Base-by-base conservation (phyloP, 2,113 vertebrate species). In the human region DNA sequence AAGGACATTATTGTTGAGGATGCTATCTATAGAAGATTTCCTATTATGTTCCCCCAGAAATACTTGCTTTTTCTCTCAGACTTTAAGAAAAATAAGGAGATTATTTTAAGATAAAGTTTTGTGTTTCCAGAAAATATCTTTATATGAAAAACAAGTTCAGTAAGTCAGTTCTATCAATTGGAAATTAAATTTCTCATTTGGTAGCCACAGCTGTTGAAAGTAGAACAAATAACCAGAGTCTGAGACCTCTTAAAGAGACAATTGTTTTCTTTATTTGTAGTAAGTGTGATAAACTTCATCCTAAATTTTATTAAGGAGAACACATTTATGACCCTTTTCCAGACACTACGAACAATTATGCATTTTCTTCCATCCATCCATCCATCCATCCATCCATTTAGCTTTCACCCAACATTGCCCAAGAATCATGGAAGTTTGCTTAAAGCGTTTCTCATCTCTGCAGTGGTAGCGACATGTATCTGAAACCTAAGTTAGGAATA, bases 1-100 rank as follows among this genome's bases (percentile, higher is more conserved):
- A 92, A 97, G 76, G 52, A 96, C 96, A 97, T 97, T 94, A 96
- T 93, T 97, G 25, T 97, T 72, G 12, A 97, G 59, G 66, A 84
- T 52, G 64, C 0, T 89, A 7, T 95, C 94, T 68, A 87, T 43
- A 64, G 43, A 94, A 59, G 40, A 93, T 27, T 13, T 61, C 25
- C 38, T 89, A 8, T 87, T 64, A 27, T 61, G 0, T 91, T 95
- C 84, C n/a, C 52, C 43, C 48, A 80, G 83, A 48, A 88, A 22
- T 81, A 78, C n/a, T 90, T 91, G 5, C 43, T 96, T 94, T 96
- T 94, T 6, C 78, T 13, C 92, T 2, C 23, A 68, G 85, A 83
- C 70, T 3, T 96, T 96, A 84, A 95, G 3, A 90, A 79, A 95
- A 66, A 20, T 70, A 90, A 92, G 20, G 96, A 88, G 95, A 94